A percentile compares a stretch with the other conserved stretches of the same genome.
phyloP scores from a whole-genome alignment of 92 coral and sea anemone genomes.

The Palythoa grandiflora region DNA sequence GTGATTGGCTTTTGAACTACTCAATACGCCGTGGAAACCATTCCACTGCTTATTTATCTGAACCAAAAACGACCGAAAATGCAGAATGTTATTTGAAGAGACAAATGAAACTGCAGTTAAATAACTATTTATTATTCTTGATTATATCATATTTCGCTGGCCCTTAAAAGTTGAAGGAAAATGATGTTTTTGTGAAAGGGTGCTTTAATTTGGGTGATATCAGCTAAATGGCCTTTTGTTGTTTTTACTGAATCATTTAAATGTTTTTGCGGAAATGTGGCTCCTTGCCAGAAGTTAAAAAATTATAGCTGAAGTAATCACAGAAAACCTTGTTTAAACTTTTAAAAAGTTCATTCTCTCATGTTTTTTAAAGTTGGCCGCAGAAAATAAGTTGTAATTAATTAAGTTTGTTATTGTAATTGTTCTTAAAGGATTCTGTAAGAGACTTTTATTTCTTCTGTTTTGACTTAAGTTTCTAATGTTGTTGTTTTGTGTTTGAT shows the following conservation, averaged over 20 bases:
- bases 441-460: too few species aligned
- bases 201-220: neutral
- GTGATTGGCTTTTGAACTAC: slow-evolving; percentile 5
- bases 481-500: too few species aligned
- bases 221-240: slow-evolving; percentile 5
- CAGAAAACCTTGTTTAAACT: neutral
- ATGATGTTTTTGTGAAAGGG: neutral
- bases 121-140: neutral
- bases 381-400: too few species aligned
- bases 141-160: neutral
- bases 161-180: neutral
- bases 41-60: neutral
- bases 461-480: too few species aligned
- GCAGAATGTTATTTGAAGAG: neutral
- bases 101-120: neutral
- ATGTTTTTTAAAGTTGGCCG: too few species aligned
- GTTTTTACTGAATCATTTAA: neutral
- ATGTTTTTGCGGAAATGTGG: neutral
- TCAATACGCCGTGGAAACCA: slow-evolving; percentile 31
- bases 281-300: neutral
- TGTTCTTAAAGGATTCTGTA: too few species aligned
- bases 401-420: too few species aligned
- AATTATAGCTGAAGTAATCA: neutral
- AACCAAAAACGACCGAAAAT: neutral
- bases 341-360: neutral